These are phyloP conservation scores for Sphaerodactylus townsendi DNA, from an alignment of 2,113 vertebrate genomes.

Conservation along the genomic window DNA sequence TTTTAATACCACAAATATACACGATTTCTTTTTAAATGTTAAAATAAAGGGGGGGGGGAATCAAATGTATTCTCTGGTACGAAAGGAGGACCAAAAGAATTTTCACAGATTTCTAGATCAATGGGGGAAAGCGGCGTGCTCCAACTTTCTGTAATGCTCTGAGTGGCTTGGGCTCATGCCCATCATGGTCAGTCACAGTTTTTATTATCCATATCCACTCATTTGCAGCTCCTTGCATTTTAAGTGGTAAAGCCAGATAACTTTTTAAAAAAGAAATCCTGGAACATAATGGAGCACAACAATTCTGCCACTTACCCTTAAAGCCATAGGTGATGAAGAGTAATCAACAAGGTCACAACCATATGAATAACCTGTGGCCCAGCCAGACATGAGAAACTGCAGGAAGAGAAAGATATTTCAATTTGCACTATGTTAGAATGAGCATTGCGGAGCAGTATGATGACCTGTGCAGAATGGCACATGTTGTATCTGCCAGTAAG, in stretches of 20 bases:
- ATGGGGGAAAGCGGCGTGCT: too few relatives aligned
- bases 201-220: conserved; percentile 11
- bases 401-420: conserved; percentile 39
- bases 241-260: neutral
- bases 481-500: neutral
- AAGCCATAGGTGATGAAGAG: conserved; percentile 83
- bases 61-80: too few relatives aligned
- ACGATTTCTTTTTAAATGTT: too few relatives aligned
- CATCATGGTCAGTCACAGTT: neutral
- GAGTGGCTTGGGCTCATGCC: too few relatives aligned
- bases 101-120: too few relatives aligned
- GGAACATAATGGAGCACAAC: conserved; percentile 21
- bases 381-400: conserved; percentile 96
- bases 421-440: conserved; percentile 21
- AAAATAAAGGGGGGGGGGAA: too few relatives aligned
- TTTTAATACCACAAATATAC: too few relatives aligned
- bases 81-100: too few relatives aligned
- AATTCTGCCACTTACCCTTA: conserved; percentile 83
- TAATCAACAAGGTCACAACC: conserved; percentile 93
- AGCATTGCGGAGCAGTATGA: neutral
- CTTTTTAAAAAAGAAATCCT: conserved; percentile 1
- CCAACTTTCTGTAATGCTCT: too few relatives aligned
- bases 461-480: neutral
- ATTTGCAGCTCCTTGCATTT: conserved; percentile 13
- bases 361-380: conserved; percentile 94